A percentile compares a stretch with the other conserved stretches of the same genome.
phyloP scores from a whole-genome alignment of 2,797 vertebrate genomes.

The Rhinogobio ventralis region DNA sequence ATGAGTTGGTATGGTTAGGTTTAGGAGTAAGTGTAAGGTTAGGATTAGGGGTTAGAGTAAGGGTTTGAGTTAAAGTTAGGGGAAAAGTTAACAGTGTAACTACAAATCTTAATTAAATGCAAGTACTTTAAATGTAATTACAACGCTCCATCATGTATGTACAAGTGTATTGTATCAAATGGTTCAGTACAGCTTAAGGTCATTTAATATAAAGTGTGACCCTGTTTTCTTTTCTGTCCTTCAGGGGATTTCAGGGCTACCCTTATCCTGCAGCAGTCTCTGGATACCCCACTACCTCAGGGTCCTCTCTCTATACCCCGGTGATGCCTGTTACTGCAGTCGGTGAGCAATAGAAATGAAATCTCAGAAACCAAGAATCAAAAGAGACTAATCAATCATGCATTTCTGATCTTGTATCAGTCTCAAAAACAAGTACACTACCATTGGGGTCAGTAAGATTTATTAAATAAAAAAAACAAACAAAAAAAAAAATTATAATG shows the following conservation, averaged over 20 bases:
- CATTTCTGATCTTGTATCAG: neutral
- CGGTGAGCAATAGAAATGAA: slow-evolving; percentile 79
- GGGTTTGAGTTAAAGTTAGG: no score
- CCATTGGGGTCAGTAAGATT: neutral
- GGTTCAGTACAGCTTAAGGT: neutral
- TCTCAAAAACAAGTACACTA: neutral
- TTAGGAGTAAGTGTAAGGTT: no score
- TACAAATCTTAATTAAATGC: neutral
- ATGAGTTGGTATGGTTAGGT: no score
- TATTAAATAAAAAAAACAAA: no score
- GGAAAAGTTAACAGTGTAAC: neutral
- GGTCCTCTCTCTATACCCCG: slow-evolving; percentile 84
- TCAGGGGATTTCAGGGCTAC: slow-evolving; percentile 86
- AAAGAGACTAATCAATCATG: neutral
- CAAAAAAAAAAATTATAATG: no score
- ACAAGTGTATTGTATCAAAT: neutral
- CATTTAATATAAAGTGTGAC: neutral
- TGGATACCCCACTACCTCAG: slow-evolving; percentile 84
- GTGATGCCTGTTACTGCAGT: slow-evolving; percentile 87
- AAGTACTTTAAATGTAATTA: neutral
- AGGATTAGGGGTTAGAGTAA: no score
- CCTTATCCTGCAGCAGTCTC: slow-evolving; percentile 85
- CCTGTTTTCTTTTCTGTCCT: neutral
- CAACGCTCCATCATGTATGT: neutral
- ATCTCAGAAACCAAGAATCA: neutral